These are phyloP conservation scores for Stenotaenia linearis DNA, from an alignment of 2,888 invertebrate genomes.

Conservation along the genomic window DNA sequence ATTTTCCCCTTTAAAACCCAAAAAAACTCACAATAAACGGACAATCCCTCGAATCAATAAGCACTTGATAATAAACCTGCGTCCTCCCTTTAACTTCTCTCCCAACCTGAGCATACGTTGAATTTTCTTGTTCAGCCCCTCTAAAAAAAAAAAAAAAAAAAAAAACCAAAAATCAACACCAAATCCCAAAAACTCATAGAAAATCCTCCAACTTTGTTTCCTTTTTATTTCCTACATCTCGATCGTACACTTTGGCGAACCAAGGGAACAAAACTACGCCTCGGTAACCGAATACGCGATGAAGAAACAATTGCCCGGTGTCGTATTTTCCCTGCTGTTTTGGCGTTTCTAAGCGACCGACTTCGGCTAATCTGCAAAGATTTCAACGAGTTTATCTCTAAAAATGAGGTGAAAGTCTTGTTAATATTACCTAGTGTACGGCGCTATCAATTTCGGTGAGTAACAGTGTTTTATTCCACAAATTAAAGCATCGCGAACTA, in stretches of 20 bases:
- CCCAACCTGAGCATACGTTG: slow-evolving; percentile 49
- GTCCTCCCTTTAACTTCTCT: slow-evolving; percentile 66
- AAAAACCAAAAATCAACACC: neutral
- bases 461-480: neutral
- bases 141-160: slow-evolving; percentile 35
- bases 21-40: slow-evolving; percentile 92
- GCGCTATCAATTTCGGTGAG: neutral
- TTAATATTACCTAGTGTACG: slow-evolving; percentile 13
- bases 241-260: slow-evolving; percentile 90
- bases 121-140: slow-evolving; percentile 40
- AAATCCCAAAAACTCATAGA: neutral
- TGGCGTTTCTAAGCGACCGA: slow-evolving; percentile 81
- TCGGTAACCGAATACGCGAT: slow-evolving; percentile 93
- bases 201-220: slow-evolving; percentile 48
- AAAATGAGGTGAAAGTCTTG: neutral
- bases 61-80: slow-evolving; percentile 94
- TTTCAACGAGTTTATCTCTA: neutral
- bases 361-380: slow-evolving; percentile 76
- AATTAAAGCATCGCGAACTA: neutral
- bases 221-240: slow-evolving; percentile 71
- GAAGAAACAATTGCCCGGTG: slow-evolving; percentile 88
- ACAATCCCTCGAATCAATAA: slow-evolving; percentile 94
- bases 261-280: slow-evolving; percentile 96
- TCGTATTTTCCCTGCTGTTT: slow-evolving; percentile 86
- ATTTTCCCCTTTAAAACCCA: too few species aligned